Evolutionary conservation across 2,113 vertebrate species (phyloP).

Genomic region (Crotalus viridis): DNA sequence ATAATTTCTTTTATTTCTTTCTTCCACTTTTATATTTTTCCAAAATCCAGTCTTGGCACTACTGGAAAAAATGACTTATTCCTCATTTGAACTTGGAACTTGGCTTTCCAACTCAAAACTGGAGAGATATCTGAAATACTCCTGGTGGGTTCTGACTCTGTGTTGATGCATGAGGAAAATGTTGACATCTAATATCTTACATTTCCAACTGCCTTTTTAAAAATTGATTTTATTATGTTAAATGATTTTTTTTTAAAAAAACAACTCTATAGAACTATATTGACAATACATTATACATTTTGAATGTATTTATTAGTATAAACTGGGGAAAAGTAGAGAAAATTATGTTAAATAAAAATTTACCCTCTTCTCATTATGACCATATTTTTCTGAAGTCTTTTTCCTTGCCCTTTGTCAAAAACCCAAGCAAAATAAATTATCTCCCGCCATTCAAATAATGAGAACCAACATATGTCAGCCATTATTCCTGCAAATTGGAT

Average conservation of each 20-base stretch:
- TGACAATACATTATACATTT: background rate
- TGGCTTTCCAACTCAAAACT: background rate
- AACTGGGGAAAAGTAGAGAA: background rate
- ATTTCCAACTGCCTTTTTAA: background rate
- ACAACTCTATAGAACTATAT: background rate
- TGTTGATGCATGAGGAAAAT: background rate
- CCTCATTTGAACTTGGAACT: background rate
- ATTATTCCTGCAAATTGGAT: background rate
- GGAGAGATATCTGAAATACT: background rate
- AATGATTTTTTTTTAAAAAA: background rate
- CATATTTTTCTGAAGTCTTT: background rate
- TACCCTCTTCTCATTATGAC: background rate
- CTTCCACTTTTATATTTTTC: background rate
- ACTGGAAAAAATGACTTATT: background rate
- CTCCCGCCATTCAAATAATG: background rate
- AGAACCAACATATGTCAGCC: background rate
- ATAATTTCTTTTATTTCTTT: background rate
- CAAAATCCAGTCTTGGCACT: background rate
- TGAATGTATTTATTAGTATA: background rate
- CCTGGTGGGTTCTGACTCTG: background rate
- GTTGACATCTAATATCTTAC: background rate
- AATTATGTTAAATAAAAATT: background rate
- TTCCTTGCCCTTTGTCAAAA: background rate
- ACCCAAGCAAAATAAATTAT: background rate
- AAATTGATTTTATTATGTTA: background rate